phyloP scores from a whole-genome alignment of 2,888 invertebrate genomes.

The Archips xylosteana region DNA sequence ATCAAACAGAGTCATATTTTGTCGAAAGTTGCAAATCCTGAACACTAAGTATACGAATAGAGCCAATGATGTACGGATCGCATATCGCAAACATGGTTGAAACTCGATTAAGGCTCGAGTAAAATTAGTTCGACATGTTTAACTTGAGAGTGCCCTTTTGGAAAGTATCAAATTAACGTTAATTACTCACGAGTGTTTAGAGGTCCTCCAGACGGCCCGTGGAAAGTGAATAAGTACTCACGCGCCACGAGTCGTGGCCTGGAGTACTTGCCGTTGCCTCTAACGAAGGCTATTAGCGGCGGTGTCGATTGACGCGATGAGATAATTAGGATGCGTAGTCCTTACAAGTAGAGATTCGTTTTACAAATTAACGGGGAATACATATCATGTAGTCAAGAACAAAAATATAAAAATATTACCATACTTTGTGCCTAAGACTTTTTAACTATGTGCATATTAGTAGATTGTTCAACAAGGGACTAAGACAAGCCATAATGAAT shows the following conservation, averaged over 20 bases:
- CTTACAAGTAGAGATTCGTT: neutral
- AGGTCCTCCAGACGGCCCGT: constrained; percentile 27
- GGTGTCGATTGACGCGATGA: constrained; percentile 32
- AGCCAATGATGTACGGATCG: neutral
- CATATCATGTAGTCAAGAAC: no score
- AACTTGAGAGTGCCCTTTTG: constrained; percentile 34
- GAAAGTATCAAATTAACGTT: constrained; percentile 41
- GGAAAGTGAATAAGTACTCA: constrained; percentile 37
- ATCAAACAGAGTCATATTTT: no score
- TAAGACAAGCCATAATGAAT: no score
- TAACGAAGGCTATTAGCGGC: constrained; percentile 34
- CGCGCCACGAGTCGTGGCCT: constrained; percentile 9
- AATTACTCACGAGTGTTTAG: constrained; percentile 36
- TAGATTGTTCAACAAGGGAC: no score
- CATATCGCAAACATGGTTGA: constrained; percentile 18
- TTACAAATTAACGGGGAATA: no score
- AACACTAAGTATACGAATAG: neutral
- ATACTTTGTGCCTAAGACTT: no score
- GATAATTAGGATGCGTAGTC: constrained; percentile 13
- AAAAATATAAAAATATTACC: no score
- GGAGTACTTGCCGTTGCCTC: constrained; percentile 24
- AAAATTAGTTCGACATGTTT: constrained; percentile 33
- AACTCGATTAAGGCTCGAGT: constrained; percentile 17
- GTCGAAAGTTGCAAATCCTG: no score
- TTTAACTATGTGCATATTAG: no score